Percentiles rank a stretch among this genome's conserved stretches.
Evolutionary conservation across 37 sponge, comb jelly and placozoan genomes (phyloP).

Genomic region (Ephydatia muelleri): DNA sequence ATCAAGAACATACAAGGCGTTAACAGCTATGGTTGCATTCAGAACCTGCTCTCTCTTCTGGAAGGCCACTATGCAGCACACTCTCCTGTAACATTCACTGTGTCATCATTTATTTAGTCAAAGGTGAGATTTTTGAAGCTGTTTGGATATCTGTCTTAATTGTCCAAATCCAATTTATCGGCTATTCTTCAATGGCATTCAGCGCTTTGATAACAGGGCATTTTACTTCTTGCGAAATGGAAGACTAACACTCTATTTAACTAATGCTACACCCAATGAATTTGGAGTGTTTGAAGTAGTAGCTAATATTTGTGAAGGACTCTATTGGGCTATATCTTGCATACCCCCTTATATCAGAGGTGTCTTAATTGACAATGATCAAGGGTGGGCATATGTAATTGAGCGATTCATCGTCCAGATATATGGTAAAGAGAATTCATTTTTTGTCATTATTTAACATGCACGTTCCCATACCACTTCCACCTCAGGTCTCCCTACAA

Average conservation of each 20-base stretch:
- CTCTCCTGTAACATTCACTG: neutral
- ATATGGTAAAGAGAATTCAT: neutral
- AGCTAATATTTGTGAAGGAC: neutral
- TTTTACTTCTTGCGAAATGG: neutral
- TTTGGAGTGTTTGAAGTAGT: neutral
- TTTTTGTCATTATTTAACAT: neutral
- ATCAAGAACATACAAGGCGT: neutral
- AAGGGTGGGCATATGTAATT: neutral
- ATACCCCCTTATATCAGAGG: neutral
- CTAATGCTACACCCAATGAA: neutral
- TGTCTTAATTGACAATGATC: neutral
- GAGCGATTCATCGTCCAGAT: neutral
- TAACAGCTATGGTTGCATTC: neutral
- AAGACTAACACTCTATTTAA: neutral
- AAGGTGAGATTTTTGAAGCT: neutral
- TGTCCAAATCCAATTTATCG: neutral
- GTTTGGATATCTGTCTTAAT: neutral
- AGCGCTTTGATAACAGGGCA: neutral
- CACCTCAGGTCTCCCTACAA: neutral
- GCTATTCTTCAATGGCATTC: neutral
- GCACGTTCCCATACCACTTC: neutral
- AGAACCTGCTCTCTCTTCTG: neutral
- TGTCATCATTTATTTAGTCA: neutral
- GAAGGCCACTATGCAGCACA: neutral
- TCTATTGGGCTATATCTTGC: neutral